Percentiles rank a stretch among this genome's conserved stretches.
phyloP scores from a whole-genome alignment of 2,888 invertebrate species.

The Lysandra bellargus region DNA sequence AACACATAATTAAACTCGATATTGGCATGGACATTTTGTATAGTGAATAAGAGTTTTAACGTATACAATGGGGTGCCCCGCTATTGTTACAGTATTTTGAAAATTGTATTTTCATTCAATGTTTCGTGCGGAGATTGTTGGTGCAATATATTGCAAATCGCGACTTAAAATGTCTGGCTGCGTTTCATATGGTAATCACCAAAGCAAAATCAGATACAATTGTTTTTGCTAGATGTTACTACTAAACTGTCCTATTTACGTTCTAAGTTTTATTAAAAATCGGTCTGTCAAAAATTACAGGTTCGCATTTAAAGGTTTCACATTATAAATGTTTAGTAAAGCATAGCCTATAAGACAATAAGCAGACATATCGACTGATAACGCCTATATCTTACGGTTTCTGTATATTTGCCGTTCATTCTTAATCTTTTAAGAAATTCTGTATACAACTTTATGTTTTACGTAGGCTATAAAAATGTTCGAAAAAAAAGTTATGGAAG shows the following conservation, averaged over 20 bases:
- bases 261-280: too few species aligned
- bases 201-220: neutral
- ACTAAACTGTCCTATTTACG: too few species aligned
- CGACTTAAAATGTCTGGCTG: constrained; percentile 23
- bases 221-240: too few species aligned
- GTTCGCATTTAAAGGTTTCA: too few species aligned
- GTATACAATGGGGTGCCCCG: constrained; percentile 41
- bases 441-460: neutral
- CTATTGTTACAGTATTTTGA: constrained; percentile 44
- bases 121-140: constrained; percentile 37
- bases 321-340: too few species aligned
- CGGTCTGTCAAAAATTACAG: too few species aligned
- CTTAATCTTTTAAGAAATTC: neutral
- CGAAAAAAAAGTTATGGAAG: neutral
- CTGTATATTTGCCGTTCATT: too few species aligned
- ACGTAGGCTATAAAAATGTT: neutral
- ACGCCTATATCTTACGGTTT: too few species aligned
- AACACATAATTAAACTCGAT: constrained; percentile 45
- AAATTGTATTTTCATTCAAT: constrained; percentile 44
- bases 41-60: constrained; percentile 40
- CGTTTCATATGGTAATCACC: neutral
- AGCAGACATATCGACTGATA: too few species aligned
- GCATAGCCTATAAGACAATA: too few species aligned
- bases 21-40: constrained; percentile 40
- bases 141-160: constrained; percentile 38